Evolutionary conservation across 2,888 invertebrate genomes (phyloP).

Genomic region (Drosophila borborema): DNA sequence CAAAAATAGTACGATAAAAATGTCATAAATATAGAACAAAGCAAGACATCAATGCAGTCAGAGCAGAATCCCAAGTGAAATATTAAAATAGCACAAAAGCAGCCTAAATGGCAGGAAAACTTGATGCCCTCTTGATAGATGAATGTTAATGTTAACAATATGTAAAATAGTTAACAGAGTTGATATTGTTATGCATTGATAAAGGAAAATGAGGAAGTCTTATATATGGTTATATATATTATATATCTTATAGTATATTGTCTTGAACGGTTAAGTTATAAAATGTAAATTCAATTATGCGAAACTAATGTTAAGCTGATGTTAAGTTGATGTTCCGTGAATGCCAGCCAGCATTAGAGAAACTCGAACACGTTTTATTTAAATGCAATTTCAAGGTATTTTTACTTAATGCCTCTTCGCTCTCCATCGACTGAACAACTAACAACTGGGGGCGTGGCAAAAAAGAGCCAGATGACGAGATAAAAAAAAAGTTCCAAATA

Average conservation of each 20-base stretch:
- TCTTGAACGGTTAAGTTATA: not conserved
- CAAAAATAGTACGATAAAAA: constrained; percentile 17
- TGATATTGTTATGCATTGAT: not conserved
- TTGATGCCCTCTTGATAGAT: not conserved
- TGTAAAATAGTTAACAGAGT: not conserved
- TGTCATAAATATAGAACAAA: constrained; percentile 25
- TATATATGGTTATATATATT: too few relatives aligned
- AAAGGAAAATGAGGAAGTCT: too few relatives aligned
- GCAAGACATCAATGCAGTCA: constrained; percentile 8
- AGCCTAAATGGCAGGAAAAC: not conserved
- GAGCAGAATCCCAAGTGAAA: constrained; percentile 19
- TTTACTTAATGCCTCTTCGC: constrained; percentile 3
- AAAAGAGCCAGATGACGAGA: not conserved
- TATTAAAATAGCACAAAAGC: not conserved
- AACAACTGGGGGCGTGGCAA: constrained; percentile 1
- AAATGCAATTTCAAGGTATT: constrained; percentile 6
- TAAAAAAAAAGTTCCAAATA: not conserved
- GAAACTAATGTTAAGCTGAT: not conserved
- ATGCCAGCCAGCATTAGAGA: not conserved
- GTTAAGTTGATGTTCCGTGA: not conserved
- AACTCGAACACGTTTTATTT: constrained; percentile 3
- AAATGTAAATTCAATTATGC: not conserved
- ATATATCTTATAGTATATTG: not conserved
- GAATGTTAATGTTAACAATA: not conserved
- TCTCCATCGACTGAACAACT: constrained; percentile 1